Conservation (phyloP, 1,140 invertebrate species). For the Bemisia tabaci region DNA sequence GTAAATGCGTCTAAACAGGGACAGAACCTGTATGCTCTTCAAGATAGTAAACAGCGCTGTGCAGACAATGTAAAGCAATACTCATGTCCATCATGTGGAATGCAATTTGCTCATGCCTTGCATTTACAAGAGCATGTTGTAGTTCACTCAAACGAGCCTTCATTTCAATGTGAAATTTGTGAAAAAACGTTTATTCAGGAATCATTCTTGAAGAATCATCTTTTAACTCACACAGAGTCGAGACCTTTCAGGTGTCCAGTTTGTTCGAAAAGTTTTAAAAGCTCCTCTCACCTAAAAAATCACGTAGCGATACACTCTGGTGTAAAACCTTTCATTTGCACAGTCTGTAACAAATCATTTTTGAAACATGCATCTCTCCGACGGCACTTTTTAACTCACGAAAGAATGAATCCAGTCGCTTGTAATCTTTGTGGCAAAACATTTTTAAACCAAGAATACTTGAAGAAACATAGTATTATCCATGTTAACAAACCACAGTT, state of each 20-base stretch:
- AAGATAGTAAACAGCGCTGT: conserved; percentile 9
- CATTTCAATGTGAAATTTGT: conserved; percentile 35
- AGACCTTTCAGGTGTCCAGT: conserved; percentile 42
- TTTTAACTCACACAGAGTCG: conserved; percentile 55
- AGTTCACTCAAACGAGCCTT: conserved; percentile 33
- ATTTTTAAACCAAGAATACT: conserved; percentile 54
- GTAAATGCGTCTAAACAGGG: conserved; percentile 3
- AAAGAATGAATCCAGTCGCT: conserved; percentile 31
- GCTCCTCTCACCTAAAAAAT: conserved; percentile 22
- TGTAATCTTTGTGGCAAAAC: conserved; percentile 55
- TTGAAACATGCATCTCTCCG: conserved; percentile 26
- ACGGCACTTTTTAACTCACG: conserved; percentile 31
- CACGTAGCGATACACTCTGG: conserved; percentile 29
- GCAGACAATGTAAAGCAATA: conserved; percentile 17
- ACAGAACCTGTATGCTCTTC: conserved; percentile 9
- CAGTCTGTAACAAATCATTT: conserved; percentile 43
- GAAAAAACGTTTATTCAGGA: conserved; percentile 24
- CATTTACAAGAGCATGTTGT: conserved; percentile 20
- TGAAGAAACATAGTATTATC: conserved; percentile 31
- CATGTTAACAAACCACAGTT: conserved; percentile 10
- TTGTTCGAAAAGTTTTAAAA: conserved; percentile 28
- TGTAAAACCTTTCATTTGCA: conserved; percentile 30
- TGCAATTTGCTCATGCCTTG: conserved; percentile 24
- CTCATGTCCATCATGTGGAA: conserved; percentile 24
- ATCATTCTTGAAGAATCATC: conserved; percentile 46